These are phyloP conservation scores for Perccottus glenii DNA, from an alignment of 2,113 vertebrate genomes.

Conservation along the genomic window DNA sequence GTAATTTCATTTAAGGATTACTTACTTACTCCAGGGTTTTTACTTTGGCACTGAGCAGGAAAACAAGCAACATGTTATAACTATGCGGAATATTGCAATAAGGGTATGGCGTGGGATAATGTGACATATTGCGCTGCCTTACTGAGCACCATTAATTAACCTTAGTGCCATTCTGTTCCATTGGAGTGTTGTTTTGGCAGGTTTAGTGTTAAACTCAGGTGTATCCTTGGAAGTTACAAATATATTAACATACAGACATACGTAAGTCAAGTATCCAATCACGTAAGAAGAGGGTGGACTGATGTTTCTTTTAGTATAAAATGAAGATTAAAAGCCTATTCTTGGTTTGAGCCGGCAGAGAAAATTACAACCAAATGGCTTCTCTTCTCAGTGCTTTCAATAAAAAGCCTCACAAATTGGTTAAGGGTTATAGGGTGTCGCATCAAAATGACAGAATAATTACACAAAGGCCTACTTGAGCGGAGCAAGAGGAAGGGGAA, in stretches of 20 bases:
- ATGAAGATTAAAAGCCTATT: slow-evolving; percentile 44
- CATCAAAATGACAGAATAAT: slow-evolving; percentile 68
- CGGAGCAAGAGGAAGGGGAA: slow-evolving; percentile 17
- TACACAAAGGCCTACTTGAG: slow-evolving; percentile 32
- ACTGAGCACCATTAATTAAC: too few relatives aligned
- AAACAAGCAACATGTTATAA: too few relatives aligned
- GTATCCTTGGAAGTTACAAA: not conserved
- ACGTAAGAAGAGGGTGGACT: not conserved
- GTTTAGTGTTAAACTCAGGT: not conserved
- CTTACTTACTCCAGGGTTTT: too few relatives aligned
- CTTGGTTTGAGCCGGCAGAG: slow-evolving; percentile 19
- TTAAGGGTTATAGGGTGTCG: slow-evolving; percentile 45
- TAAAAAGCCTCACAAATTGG: slow-evolving; percentile 60
- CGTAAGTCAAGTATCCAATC: not conserved
- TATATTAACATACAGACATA: not conserved
- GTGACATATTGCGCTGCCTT: too few relatives aligned
- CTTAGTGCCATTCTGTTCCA: too few relatives aligned
- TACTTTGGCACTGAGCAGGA: too few relatives aligned
- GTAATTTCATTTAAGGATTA: too few relatives aligned
- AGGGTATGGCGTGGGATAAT: not conserved
- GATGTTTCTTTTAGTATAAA: slow-evolving; percentile 19
- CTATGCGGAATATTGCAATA: too few relatives aligned
- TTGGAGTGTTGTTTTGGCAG: not conserved
- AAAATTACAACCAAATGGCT: slow-evolving; percentile 55
- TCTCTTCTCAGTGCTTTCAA: slow-evolving; percentile 48